phyloP scores from a whole-genome alignment of 2,888 invertebrate genomes.

The Xylophagus ater region DNA sequence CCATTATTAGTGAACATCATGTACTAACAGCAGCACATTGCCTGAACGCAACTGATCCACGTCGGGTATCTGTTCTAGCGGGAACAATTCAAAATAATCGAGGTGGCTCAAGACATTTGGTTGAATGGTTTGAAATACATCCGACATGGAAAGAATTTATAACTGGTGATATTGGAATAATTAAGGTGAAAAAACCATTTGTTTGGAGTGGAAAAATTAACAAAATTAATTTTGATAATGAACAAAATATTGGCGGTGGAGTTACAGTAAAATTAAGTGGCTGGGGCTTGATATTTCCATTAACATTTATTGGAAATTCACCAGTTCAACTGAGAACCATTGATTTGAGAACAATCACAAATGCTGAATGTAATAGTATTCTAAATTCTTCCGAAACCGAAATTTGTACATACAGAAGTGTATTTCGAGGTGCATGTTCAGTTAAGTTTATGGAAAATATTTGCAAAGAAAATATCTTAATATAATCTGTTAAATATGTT shows the following conservation, averaged over 20 bases:
- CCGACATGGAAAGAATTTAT: conserved; percentile 31
- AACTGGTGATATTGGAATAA: conserved; percentile 35
- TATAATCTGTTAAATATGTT: conserved; percentile 2
- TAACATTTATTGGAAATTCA: conserved; percentile 21
- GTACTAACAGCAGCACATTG: conserved; percentile 37
- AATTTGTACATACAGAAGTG: conserved; percentile 29
- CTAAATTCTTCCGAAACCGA: conserved; percentile 30
- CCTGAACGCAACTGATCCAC: conserved; percentile 29
- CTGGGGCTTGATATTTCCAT: conserved; percentile 34
- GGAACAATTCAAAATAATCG: conserved; percentile 15
- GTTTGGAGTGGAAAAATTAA: conserved; percentile 29
- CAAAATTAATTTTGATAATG: conserved; percentile 34
- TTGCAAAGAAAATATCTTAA: not conserved
- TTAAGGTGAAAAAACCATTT: conserved; percentile 32
- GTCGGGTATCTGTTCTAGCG: conserved; percentile 21
- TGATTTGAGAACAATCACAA: conserved; percentile 30
- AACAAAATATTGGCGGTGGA: conserved; percentile 26
- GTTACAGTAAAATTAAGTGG: conserved; percentile 29
- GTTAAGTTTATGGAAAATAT: conserved; percentile 18
- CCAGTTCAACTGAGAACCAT: conserved; percentile 30
- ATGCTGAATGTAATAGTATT: conserved; percentile 27
- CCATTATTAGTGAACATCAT: conserved; percentile 29
- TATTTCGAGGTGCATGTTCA: conserved; percentile 29
- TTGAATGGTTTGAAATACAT: conserved; percentile 29
- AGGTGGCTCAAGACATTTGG: conserved; percentile 26